Evolutionary conservation across 2,888 invertebrate species (phyloP).

Genomic region (Corbicula japonica): DNA sequence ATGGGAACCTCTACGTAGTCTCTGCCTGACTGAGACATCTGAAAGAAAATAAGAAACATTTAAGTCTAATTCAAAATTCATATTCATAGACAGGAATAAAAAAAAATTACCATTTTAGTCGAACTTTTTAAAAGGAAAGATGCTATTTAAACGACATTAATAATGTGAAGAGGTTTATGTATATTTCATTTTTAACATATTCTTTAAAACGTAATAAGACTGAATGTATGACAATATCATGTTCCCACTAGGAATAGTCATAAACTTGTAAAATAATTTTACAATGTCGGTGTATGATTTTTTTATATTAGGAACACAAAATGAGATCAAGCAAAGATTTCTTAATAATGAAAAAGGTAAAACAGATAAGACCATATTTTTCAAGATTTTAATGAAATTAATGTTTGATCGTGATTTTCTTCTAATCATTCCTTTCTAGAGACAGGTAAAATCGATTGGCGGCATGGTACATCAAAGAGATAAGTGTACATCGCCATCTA

Average conservation of each 20-base stretch:
- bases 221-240: slow-evolving; percentile 11
- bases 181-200: background rate
- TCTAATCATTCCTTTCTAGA: slow-evolving; percentile 39
- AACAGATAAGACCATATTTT: slow-evolving; percentile 1
- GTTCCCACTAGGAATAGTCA: background rate
- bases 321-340: slow-evolving; percentile 1
- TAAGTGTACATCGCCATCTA: slow-evolving; percentile 5
- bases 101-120: background rate
- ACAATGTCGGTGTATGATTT: too few species aligned
- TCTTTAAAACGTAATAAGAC: background rate
- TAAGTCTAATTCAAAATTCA: background rate
- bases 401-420: slow-evolving; percentile 40
- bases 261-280: slow-evolving; percentile 14
- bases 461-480: slow-evolving; percentile 34
- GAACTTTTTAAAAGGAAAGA: background rate
- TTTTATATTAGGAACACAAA: background rate
- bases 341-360: background rate
- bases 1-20: slow-evolving; percentile 47
- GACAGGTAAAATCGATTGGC: slow-evolving; percentile 45
- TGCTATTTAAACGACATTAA: background rate
- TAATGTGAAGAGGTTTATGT: background rate
- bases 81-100: background rate
- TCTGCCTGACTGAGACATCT: slow-evolving; percentile 48
- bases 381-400: slow-evolving; percentile 15
- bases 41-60: slow-evolving; percentile 28